Percentiles rank a stretch among this genome's conserved stretches.
phyloP scores from a whole-genome alignment of 23 tunicate genomes.

The Ciona savignyi region DNA sequence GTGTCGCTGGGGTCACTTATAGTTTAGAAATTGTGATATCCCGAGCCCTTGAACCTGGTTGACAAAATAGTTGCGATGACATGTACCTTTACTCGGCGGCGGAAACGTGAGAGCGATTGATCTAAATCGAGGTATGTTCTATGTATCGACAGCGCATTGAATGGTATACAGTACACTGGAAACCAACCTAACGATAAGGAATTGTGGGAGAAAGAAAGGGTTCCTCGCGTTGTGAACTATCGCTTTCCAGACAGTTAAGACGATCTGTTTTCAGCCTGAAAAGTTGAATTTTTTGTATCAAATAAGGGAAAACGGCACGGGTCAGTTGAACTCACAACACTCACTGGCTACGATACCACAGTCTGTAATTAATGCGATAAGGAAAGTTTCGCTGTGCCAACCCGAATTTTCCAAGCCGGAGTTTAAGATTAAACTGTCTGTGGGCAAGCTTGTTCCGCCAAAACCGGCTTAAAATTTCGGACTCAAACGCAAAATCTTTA shows the following conservation, averaged over 20 bases:
- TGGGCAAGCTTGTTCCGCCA: no score
- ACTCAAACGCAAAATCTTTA: no score
- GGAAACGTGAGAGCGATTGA: background rate
- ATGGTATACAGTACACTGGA: background rate
- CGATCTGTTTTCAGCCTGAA: background rate
- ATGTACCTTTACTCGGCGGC: background rate
- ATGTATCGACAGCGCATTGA: background rate
- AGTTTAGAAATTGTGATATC: background rate
- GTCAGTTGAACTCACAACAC: background rate
- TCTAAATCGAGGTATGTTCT: background rate
- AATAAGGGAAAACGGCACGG: background rate
- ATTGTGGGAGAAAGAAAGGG: background rate
- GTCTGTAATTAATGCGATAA: background rate
- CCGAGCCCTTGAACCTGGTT: background rate
- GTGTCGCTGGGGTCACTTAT: background rate
- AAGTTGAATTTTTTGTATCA: background rate
- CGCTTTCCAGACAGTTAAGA: background rate
- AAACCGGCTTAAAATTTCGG: no score
- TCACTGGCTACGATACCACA: background rate
- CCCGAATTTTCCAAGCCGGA: no score
- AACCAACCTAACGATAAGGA: background rate
- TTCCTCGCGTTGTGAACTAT: background rate
- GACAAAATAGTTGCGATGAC: background rate
- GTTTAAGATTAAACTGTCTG: no score
- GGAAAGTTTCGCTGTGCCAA: background rate